Conservation (phyloP, 1,140 invertebrate species). For the Thaumatotibia leucotreta region DNA sequence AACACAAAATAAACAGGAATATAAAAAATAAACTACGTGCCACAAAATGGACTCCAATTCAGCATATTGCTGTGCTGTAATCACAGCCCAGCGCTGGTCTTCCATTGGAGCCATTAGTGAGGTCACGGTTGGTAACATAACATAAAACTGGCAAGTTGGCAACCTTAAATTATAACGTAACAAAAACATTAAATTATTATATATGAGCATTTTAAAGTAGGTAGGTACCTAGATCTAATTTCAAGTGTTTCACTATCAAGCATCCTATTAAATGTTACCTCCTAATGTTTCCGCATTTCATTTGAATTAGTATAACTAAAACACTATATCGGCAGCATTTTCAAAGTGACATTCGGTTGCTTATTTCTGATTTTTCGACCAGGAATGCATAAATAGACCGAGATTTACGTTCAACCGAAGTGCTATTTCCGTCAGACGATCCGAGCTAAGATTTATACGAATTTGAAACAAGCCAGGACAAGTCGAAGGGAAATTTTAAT, state of each 20-base stretch:
- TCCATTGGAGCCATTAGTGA: too few species aligned
- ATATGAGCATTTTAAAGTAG: too few species aligned
- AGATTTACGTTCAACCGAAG: constrained; percentile 69
- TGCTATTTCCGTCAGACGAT: constrained; percentile 72
- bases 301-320: background rate
- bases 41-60: too few species aligned
- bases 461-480: constrained; percentile 69
- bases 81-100: too few species aligned
- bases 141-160: too few species aligned
- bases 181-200: too few species aligned
- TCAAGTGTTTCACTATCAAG: background rate
- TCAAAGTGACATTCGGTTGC: constrained; percentile 44
- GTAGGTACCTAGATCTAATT: too few species aligned
- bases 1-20: too few species aligned
- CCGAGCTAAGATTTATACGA: constrained; percentile 69
- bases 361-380: constrained; percentile 72
- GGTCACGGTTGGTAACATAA: too few species aligned
- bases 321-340: background rate
- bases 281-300: background rate
- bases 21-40: too few species aligned
- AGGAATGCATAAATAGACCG: constrained; percentile 70
- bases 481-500: constrained; percentile 70
- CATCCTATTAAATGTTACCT: background rate
- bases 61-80: too few species aligned
- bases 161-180: too few species aligned